Conservation (phyloP, 2,797 vertebrate genomes). For the Chanos chanos region DNA sequence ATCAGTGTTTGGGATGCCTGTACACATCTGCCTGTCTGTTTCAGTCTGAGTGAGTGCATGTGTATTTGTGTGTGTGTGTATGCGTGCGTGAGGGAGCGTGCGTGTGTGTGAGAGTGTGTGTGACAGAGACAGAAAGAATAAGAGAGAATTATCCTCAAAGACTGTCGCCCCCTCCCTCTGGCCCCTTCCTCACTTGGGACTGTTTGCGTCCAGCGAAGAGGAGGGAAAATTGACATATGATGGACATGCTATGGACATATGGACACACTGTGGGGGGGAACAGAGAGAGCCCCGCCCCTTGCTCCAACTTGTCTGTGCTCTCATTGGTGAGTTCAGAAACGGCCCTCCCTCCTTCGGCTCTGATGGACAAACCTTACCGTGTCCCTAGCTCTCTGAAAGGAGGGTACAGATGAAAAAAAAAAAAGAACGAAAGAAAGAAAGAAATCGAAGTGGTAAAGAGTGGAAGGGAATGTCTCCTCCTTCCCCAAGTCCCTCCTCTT, state of each 20-base stretch:
- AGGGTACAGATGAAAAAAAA: not conserved
- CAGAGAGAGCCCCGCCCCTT: slow-evolving; percentile 45
- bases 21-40: slow-evolving; percentile 34
- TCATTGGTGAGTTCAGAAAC: not conserved
- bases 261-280: slow-evolving; percentile 41
- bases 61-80: slow-evolving; percentile 13
- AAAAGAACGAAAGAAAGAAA: not conserved
- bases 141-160: slow-evolving; percentile 51
- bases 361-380: not conserved
- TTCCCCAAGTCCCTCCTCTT: slow-evolving; percentile 16
- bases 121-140: slow-evolving; percentile 38
- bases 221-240: slow-evolving; percentile 34
- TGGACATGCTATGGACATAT: slow-evolving; percentile 47
- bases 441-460: slow-evolving; percentile 16
- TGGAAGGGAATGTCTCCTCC: slow-evolving; percentile 7
- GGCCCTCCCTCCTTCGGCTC: not conserved
- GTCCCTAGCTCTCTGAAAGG: not conserved
- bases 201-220: slow-evolving; percentile 44
- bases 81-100: slow-evolving; percentile 28
- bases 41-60: slow-evolving; percentile 46
- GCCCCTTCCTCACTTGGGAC: slow-evolving; percentile 38
- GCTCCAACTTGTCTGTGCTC: slow-evolving; percentile 36
- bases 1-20: slow-evolving; percentile 62
- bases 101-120: slow-evolving; percentile 8
- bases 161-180: slow-evolving; percentile 47